These are phyloP conservation scores for Drosophila auraria DNA, from an alignment of 1,140 invertebrate species.

Conservation along the genomic window DNA sequence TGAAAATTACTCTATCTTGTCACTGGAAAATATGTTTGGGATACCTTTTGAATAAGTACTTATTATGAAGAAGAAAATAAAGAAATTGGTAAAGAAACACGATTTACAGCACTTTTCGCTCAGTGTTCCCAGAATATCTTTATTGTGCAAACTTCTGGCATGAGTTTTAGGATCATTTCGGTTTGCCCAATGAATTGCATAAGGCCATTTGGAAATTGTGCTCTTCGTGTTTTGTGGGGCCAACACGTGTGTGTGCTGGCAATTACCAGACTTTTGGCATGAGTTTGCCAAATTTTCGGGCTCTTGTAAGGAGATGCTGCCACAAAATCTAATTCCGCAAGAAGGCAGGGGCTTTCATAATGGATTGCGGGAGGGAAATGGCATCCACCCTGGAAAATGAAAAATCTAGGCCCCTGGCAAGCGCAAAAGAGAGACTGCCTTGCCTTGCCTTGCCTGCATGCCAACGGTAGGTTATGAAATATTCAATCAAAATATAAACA, in stretches of 20 bases:
- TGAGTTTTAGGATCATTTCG: slow-evolving; percentile 24
- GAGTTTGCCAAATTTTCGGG: slow-evolving; percentile 40
- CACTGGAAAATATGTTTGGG: slow-evolving; percentile 2
- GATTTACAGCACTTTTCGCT: background rate
- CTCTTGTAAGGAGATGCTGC: slow-evolving; percentile 22
- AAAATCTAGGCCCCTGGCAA: slow-evolving; percentile 31
- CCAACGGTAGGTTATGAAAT: slow-evolving; percentile 58
- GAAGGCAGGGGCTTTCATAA: slow-evolving; percentile 30
- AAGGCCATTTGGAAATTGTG: slow-evolving; percentile 46
- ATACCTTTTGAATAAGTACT: background rate
- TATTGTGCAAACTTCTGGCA: slow-evolving; percentile 7
- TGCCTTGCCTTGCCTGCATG: background rate
- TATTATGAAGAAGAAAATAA: background rate
- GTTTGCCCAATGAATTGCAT: slow-evolving; percentile 39
- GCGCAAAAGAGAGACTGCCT: slow-evolving; percentile 8
- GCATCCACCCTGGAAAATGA: background rate
- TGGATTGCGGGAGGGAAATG: slow-evolving; percentile 20
- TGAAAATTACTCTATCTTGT: slow-evolving; percentile 1
- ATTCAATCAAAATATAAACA: slow-evolving; percentile 70
- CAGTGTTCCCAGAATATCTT: background rate
- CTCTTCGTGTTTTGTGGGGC: slow-evolving; percentile 11
- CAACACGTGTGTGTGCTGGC: slow-evolving; percentile 38
- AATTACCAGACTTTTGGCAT: slow-evolving; percentile 47
- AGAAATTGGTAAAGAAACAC: too few relatives aligned
- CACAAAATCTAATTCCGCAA: slow-evolving; percentile 51